Evolutionary conservation across 2,797 vertebrate species (phyloP).

Genomic region (Premnoplex brunnescens): DNA sequence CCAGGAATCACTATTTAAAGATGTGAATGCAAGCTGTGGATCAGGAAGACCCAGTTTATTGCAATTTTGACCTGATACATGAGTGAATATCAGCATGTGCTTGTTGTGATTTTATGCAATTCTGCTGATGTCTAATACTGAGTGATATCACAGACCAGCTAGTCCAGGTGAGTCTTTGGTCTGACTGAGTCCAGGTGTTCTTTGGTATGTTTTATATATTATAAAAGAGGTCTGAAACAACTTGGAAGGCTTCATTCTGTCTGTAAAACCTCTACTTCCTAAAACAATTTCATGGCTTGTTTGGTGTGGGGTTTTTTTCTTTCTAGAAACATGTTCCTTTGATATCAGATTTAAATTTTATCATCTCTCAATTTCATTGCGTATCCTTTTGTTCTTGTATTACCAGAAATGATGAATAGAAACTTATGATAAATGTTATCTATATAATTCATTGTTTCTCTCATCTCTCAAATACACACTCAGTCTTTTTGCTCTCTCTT

Average conservation of each 20-base stretch:
- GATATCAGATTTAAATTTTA: slow-evolving; percentile 23
- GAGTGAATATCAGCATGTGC: neutral
- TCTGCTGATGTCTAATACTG: neutral
- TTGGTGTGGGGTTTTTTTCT: neutral
- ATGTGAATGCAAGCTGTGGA: neutral
- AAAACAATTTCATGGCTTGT: neutral
- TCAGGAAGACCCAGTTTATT: neutral
- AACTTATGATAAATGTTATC: neutral
- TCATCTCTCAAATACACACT: slow-evolving; percentile 12
- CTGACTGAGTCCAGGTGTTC: neutral
- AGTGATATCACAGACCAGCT: neutral
- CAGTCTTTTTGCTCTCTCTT: neutral
- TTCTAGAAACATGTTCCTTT: neutral
- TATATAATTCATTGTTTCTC: slow-evolving; percentile 33
- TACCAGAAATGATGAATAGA: slow-evolving; percentile 12
- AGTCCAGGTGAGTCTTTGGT: neutral
- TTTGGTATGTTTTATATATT: neutral
- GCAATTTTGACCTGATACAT: neutral
- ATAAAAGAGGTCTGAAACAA: neutral
- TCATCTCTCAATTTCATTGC: slow-evolving; percentile 32
- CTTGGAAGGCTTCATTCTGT: neutral
- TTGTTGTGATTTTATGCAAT: neutral
- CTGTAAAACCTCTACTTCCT: neutral
- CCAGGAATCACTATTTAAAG: neutral
- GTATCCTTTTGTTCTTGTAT: slow-evolving; percentile 16